Percentiles rank a stretch among this genome's conserved stretches.
These are phyloP conservation scores for Ascaphus truei DNA, from an alignment of 2,113 vertebrate genomes.

Conservation along the genomic window DNA sequence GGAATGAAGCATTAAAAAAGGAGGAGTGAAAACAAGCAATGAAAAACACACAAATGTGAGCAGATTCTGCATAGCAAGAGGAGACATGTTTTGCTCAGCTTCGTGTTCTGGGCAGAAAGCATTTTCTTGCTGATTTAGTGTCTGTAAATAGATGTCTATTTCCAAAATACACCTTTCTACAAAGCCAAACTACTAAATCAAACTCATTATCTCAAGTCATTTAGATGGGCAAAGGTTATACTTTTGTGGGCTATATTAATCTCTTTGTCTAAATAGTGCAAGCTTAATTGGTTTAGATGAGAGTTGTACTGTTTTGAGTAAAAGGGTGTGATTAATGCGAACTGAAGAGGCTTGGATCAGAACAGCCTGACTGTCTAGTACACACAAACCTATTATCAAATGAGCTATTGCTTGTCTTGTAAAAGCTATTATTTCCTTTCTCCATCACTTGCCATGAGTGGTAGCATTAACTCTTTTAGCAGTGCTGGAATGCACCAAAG, in stretches of 20 bases:
- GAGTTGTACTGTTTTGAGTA: constrained; percentile 55
- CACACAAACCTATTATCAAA: constrained; percentile 46
- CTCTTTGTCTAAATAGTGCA: constrained; percentile 59
- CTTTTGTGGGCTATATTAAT: constrained; percentile 55
- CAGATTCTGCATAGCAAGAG: too few species aligned
- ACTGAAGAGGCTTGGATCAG: constrained; percentile 46
- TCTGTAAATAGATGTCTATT: constrained; percentile 47
- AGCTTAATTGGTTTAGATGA: constrained; percentile 59
- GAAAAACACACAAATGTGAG: too few species aligned
- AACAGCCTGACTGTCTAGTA: constrained; percentile 38
- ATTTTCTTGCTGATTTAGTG: constrained; percentile 39
- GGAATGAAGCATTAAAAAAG: too few species aligned
- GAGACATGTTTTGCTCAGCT: too few species aligned
- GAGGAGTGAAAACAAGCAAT: too few species aligned
- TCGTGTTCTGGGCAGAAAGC: too few species aligned
- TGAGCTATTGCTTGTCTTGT: constrained; percentile 11
- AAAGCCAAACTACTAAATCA: constrained; percentile 49
- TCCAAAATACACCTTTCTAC: constrained; percentile 51
- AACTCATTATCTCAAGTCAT: constrained; percentile 53
- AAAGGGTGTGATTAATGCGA: constrained; percentile 59
- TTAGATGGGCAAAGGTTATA: constrained; percentile 52
- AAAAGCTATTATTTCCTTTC: constrained; percentile 9
- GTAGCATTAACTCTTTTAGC: too few species aligned
- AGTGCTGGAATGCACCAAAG: too few species aligned
- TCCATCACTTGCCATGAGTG: too few species aligned